These are phyloP conservation scores for Ips nitidus DNA, from an alignment of 1,140 invertebrate genomes.

Conservation along the genomic window DNA sequence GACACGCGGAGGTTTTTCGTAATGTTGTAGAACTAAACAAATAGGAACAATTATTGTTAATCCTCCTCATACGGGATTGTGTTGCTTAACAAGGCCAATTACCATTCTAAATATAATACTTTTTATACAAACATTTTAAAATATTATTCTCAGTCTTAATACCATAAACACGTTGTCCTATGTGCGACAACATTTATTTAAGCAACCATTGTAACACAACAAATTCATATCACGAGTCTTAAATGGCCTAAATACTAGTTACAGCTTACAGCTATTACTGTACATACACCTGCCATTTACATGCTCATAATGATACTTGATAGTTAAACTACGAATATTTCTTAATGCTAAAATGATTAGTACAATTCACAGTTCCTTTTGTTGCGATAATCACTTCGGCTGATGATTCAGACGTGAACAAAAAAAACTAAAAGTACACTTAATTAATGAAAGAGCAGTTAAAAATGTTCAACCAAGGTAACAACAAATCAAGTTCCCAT, in stretches of 20 bases:
- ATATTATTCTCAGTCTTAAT: conserved; percentile 9
- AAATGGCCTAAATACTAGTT: no score
- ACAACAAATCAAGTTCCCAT: conserved; percentile 27
- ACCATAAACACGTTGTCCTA: not conserved
- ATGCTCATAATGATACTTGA: not conserved
- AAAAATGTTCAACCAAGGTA: conserved; percentile 29
- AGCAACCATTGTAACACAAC: no score
- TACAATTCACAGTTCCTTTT: conserved; percentile 12
- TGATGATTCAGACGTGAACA: conserved; percentile 18
- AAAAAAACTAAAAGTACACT: conserved; percentile 24
- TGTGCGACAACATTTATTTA: no score
- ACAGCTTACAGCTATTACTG: no score
- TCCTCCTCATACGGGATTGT: conserved; percentile 3
- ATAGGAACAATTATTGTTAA: conserved; percentile 9
- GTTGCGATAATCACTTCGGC: conserved; percentile 15
- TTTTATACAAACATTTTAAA: conserved; percentile 9
- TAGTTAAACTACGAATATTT: conserved; percentile 1
- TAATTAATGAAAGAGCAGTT: conserved; percentile 30
- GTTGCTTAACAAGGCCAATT: conserved; percentile 5
- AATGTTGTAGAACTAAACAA: not conserved
- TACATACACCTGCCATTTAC: no score
- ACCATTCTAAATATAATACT: conserved; percentile 1
- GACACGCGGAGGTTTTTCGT: conserved; percentile 1
- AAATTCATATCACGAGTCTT: no score
- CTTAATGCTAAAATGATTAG: conserved; percentile 17